Base-by-base conservation (phyloP, 1,140 invertebrate species). In the Stenopsyche tienmushanensis region DNA sequence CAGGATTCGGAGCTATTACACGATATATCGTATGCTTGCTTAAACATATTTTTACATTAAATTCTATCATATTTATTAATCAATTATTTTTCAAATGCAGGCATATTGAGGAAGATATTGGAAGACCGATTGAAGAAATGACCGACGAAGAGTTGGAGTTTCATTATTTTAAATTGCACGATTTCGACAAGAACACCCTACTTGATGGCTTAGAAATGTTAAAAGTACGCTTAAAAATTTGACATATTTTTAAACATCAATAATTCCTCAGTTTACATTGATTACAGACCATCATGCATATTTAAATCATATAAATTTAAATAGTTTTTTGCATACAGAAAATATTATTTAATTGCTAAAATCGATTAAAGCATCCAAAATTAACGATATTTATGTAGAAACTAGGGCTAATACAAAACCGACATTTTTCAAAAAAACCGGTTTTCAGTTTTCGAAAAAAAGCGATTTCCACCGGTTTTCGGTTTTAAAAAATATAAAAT, bases 181-280 rank as follows among this genome's bases (percentile, higher is more conserved):
- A 94, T 72, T 86, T 86, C 68, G 90, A 93, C 71, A 88, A 87
- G 71, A 92, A 94, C 73, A 86, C 83, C 0, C 88, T 86, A 73
- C 77, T 93, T 52, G 92, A 94, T 76, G 91, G 91, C 8, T 75
- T 93, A 47, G 91, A 94, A 80, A 83, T 93, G 65, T 74, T 92
- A 34, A 81, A 81, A 73, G 79, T 80, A 71, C 53, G 81, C n/a
- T n/a, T 47, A 75, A 72, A 2, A 82, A 85, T 47, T 47, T 29
- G 53, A 47, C 20, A 34, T 45, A 8, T 45, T 8, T 20, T 49
- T 17, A 20, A 49, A 49, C 23, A 15, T 49, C 47, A 7, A 41
- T 7, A 10, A 34, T 62, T 20, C n/a, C n/a, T n/a, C n/a, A n/a
- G 23, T 54, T 13, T 17, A 5, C 52, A 8, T 25, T 24, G 23